Evolutionary conservation across 1,140 invertebrate species (phyloP), one percentile per base, ranked within the genome.

Genomic region (Drosophila tristis): DNA sequence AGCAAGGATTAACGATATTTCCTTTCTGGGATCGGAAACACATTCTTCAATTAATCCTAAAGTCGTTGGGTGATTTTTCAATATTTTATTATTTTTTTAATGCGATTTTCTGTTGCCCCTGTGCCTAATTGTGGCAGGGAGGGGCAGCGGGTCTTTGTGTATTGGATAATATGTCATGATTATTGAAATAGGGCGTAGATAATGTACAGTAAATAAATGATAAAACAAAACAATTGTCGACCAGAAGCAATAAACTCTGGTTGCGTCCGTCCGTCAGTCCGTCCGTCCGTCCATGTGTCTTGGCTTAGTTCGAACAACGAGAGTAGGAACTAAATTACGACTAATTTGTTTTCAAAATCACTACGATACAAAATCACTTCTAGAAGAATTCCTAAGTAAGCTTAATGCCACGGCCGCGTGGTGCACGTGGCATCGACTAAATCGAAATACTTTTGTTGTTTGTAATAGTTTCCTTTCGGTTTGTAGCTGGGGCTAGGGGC

Each of bases 281-380:
- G 50, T 56, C 35, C 58, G 60, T 64, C 50, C 11, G 35, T 39
- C 11, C 35, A 13, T 39, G 11, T 59, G 58, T 71, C 50, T 50
- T 82, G 76, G 72, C 76, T 70, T 76, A 86, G 81, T 85, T 85
- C 80, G 56, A 39, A 39, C 35, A 39, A 5, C 35, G 35, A 13
- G 1, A 43, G 63, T 80, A 87, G 71, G 84, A 87, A 82, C 84
- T 82, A 89, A 44, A 87, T 85, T 85, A 85, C 73, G 78, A 89
- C 78, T 87, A 74, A 74, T 31, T 74, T 74, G 68, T 51, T 55
- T 47, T 74, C 70, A 74, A 74, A 89, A 86, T 87, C 82, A 87
- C 82, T 89, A 79, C 75, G 65, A 78, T 89, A 82, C 78, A 74
- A 87, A 89, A 87, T 87, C 84, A 81, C 82, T 72, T 87, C 67